phyloP scores from a whole-genome alignment of 2,797 vertebrate species.

The Numenius phaeopus region DNA sequence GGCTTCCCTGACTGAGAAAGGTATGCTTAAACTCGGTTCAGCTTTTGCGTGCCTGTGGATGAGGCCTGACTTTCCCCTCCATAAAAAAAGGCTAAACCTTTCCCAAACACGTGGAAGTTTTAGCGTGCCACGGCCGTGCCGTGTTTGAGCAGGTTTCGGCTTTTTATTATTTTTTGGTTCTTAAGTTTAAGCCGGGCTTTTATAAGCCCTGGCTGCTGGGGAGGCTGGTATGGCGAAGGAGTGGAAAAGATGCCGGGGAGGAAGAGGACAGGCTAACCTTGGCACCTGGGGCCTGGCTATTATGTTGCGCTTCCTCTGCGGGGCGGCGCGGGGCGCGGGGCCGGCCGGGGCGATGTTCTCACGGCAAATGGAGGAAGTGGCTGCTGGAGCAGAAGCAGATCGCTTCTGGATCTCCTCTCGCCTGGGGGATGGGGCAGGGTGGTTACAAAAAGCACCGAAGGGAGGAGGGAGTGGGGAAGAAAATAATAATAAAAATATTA shows the following conservation, averaged over 20 bases:
- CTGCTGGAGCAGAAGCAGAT: constrained; percentile 75
- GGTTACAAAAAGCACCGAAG: not conserved
- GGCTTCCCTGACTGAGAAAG: not conserved
- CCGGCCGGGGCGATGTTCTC: constrained; percentile 47
- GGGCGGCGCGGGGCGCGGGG: constrained; percentile 81
- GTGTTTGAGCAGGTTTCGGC: not conserved
- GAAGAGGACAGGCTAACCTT: constrained; percentile 62
- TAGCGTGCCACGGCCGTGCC: not conserved
- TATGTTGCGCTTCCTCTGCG: constrained; percentile 74
- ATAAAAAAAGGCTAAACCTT: not conserved
- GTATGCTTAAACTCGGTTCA: fast-evolving
- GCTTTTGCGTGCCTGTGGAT: not conserved
- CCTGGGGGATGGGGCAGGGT: constrained; percentile 46
- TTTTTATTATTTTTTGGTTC: not conserved
- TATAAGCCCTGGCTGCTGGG: not conserved
- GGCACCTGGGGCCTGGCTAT: constrained; percentile 74
- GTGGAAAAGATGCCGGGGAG: constrained; percentile 37
- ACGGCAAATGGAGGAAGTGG: constrained; percentile 89
- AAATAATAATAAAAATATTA: not conserved
- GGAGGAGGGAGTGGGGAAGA: too few species aligned
- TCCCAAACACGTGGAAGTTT: fast-evolving
- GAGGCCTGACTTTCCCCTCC: not conserved
- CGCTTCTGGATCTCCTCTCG: constrained; percentile 33
- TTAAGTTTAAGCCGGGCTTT: not conserved
- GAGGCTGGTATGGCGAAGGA: constrained; percentile 31